phyloP scores from a whole-genome alignment of 2,797 vertebrate species.

The Cottoperca gobio region DNA sequence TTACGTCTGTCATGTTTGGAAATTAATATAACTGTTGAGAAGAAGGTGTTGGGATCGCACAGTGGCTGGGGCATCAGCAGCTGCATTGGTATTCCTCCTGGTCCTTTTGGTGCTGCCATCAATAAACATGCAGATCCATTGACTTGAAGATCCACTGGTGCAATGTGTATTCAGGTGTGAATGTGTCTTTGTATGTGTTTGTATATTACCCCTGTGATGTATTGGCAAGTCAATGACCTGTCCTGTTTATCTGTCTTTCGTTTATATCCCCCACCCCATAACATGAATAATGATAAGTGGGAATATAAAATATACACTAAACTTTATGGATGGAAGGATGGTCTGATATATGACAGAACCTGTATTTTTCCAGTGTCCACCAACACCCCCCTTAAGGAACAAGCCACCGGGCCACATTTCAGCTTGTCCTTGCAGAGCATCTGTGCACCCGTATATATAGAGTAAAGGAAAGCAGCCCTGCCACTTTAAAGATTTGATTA shows the following conservation, averaged over 20 bases:
- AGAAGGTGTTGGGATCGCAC: not conserved
- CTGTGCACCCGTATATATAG: slow-evolving; percentile 15
- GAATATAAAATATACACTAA: not conserved
- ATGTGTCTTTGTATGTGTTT: not conserved
- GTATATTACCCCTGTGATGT: not conserved
- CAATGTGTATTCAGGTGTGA: slow-evolving; percentile 6
- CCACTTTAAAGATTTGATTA: slow-evolving; percentile 76
- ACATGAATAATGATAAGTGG: not conserved
- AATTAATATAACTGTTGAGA: not conserved
- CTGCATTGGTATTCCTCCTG: not conserved
- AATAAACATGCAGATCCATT: not conserved
- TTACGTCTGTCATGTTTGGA: not conserved
- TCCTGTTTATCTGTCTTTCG: not conserved
- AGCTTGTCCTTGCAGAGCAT: slow-evolving; percentile 35
- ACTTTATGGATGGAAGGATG: not conserved
- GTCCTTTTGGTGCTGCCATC: not conserved
- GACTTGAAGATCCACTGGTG: not conserved
- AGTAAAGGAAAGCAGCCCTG: slow-evolving; percentile 45
- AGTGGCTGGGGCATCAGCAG: not conserved
- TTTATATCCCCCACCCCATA: not conserved
- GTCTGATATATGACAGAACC: not conserved
- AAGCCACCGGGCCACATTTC: slow-evolving; percentile 9
- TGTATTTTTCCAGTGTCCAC: slow-evolving; percentile 5
- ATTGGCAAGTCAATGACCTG: not conserved
- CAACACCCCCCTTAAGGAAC: not conserved